Evolutionary conservation across 2,888 invertebrate genomes (phyloP).

Genomic region (Ametastegia equiseti): DNA sequence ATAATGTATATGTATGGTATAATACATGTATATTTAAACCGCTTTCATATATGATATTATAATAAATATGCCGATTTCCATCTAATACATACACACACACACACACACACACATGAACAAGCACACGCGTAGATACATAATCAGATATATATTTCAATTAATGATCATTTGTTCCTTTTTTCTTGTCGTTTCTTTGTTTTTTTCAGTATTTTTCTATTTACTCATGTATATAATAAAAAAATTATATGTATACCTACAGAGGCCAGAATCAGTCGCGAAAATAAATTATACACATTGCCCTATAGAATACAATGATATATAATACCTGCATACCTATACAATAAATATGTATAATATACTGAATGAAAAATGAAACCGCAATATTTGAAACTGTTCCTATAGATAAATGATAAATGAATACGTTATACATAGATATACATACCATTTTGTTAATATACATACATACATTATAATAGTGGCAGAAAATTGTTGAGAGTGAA

Average conservation of each 20-base stretch:
- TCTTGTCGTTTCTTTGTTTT: neutral
- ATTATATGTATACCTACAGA: neutral
- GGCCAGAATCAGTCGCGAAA: neutral
- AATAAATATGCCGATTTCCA: too few relatives aligned
- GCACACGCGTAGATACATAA: too few relatives aligned
- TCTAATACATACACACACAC: too few relatives aligned
- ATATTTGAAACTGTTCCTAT: constrained; percentile 25
- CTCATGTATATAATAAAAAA: neutral
- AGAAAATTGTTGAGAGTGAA: neutral
- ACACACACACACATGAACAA: too few relatives aligned
- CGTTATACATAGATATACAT: neutral
- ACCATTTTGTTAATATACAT: too few relatives aligned
- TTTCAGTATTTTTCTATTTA: neutral
- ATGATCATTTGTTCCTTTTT: constrained; percentile 1
- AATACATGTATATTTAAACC: neutral
- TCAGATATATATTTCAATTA: neutral
- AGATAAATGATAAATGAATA: too few relatives aligned
- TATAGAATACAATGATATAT: too few relatives aligned
- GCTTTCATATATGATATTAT: too few relatives aligned
- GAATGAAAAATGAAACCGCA: too few relatives aligned
- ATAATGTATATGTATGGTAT: neutral
- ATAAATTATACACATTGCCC: neutral
- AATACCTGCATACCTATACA: too few relatives aligned
- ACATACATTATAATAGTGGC: neutral
- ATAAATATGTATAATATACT: too few relatives aligned